phyloP scores from a whole-genome alignment of 2,797 vertebrate genomes.

The Pogoniulus pusillus region DNA sequence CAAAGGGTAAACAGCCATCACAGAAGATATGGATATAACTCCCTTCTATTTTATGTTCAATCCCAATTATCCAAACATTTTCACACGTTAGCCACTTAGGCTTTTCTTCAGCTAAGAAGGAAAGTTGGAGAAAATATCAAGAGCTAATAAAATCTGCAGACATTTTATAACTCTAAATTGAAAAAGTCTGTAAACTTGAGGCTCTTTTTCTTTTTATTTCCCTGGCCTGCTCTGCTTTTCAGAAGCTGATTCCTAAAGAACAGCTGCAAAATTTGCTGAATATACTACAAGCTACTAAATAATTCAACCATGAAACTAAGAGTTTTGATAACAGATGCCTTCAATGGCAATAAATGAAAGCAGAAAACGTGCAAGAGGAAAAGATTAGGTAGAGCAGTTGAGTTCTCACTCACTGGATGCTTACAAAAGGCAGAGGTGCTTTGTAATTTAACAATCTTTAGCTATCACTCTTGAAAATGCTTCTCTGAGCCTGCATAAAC shows the following conservation, averaged over 20 bases:
- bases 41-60: background rate
- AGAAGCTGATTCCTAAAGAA: background rate
- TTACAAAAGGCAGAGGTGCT: background rate
- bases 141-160: background rate
- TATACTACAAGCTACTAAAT: background rate
- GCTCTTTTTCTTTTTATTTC: too few relatives aligned
- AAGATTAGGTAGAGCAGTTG: background rate
- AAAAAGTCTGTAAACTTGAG: background rate
- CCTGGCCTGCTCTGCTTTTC: background rate
- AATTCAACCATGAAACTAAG: background rate
- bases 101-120: background rate
- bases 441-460: background rate
- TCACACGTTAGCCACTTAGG: background rate
- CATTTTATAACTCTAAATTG: background rate
- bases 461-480: background rate
- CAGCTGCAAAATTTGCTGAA: background rate
- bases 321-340: background rate
- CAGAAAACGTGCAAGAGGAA: background rate
- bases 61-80: background rate
- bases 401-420: background rate
- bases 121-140: background rate
- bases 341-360: background rate
- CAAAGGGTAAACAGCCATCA: background rate
- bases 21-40: background rate
- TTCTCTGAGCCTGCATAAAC: background rate